Base-by-base conservation (phyloP, 2,797 vertebrate species). In the Microctenopoma lineatum region DNA sequence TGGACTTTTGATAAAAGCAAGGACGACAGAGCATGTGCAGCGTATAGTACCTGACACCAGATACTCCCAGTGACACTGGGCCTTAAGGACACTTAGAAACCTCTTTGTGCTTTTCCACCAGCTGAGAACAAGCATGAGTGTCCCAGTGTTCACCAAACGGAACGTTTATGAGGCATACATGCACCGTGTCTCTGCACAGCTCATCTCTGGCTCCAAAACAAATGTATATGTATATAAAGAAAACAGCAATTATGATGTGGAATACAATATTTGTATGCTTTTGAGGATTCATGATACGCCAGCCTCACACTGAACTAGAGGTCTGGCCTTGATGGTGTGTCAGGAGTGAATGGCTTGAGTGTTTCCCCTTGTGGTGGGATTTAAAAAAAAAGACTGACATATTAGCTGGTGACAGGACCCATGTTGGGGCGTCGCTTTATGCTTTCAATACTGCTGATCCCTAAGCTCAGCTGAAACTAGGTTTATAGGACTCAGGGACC, bases 351-450 rank as follows among this genome's bases (percentile, higher is more conserved):
- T n/a, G 54, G 57, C 50, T 66, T 64, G 68, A 86, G 65, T 77
- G 75, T 87, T 88, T 88, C 74, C 71, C 85, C 82, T 81, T 21
- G 74, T 85, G 82, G 38, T 3, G 0, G 18, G 60, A 75, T 84
- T 73, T 55, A 83, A 79, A 71, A 55, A 75, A 71, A 65, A 54
- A 21, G 39, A 59, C 69, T 83, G 87, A 90, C 86, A 75, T 86
- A 87, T 85, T 80, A 89, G 87, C 87, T 85, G 79, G 80, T 89
- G 89, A 91, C 88, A 87, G 81, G 77, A 77, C 62, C 81, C 76
- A 83, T 86, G 87, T 87, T 14, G 3, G 60, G 67, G 57, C 12
- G 18, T 58, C 51, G 8, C 52, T 84, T 86, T 79, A 60, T 63
- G 39, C 69, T 57, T 74, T 73, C 81, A 79, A 57, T 51, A 60